Evolutionary conservation across 2,113 vertebrate species (phyloP).

Genomic region (Cyanoramphus novaezelandiae): DNA sequence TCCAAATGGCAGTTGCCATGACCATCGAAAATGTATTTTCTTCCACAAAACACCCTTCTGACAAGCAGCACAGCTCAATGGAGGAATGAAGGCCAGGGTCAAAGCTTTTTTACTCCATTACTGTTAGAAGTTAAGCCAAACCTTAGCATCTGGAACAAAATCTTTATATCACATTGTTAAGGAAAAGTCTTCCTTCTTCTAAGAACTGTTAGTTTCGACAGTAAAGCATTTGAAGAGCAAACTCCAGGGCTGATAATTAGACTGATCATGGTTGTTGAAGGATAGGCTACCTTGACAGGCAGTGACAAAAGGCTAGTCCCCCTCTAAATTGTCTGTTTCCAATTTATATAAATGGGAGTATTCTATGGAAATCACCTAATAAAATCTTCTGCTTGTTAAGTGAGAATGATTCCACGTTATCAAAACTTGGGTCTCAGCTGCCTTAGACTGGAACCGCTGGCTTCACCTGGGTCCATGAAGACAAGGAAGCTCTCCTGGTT

Average conservation of each 20-base stretch:
- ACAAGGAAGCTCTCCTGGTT: not conserved
- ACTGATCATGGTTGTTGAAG: not conserved
- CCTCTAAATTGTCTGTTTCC: not conserved
- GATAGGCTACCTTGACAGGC: not conserved
- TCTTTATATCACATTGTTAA: not conserved
- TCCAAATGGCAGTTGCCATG: not conserved
- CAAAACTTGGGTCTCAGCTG: not conserved
- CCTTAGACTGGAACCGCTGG: not conserved
- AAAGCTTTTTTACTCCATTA: not conserved
- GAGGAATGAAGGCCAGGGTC: not conserved
- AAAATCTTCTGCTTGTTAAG: not conserved
- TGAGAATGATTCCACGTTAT: not conserved
- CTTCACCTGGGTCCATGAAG: not conserved
- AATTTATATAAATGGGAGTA: not conserved
- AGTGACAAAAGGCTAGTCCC: not conserved
- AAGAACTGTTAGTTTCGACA: not conserved
- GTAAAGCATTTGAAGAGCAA: not conserved
- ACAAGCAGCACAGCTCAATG: not conserved
- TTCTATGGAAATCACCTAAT: not conserved
- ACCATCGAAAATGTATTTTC: not conserved
- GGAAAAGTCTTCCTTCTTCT: not conserved
- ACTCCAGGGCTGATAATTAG: not conserved
- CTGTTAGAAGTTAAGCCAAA: rapidly evolving
- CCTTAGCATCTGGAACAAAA: not conserved
- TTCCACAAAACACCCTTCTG: not conserved